Conservation (phyloP, 2,797 vertebrate genomes). For the Myotis vivesi region DNA sequence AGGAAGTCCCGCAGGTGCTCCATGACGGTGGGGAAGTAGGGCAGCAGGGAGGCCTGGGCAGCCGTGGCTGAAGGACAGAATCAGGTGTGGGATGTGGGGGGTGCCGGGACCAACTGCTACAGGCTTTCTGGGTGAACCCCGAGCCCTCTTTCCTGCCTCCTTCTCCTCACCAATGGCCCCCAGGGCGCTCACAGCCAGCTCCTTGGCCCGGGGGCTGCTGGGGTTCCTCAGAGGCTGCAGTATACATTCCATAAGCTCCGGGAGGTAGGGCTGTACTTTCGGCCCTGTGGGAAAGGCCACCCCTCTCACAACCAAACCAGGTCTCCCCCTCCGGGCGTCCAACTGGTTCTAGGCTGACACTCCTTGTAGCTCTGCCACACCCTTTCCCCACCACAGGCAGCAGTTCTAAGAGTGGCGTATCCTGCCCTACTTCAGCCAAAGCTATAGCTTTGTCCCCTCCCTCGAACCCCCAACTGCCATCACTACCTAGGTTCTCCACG, state of each 20-base stretch:
- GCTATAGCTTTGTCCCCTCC: not conserved
- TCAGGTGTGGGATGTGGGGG: constrained; percentile 63
- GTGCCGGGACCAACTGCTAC: accelerated
- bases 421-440: not conserved
- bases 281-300: constrained; percentile 80
- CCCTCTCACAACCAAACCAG: not conserved
- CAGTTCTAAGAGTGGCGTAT: not conserved
- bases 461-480: not conserved
- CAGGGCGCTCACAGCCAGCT: constrained; percentile 90
- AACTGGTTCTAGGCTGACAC: not conserved
- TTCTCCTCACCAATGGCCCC: constrained; percentile 90
- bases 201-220: constrained; percentile 88
- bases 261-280: constrained; percentile 90
- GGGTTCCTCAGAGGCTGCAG: constrained; percentile 86
- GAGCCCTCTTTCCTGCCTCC: not conserved
- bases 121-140: not conserved
- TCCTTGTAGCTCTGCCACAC: not conserved
- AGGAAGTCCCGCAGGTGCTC: constrained; percentile 90
- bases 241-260: constrained; percentile 92
- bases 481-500: constrained; percentile 91
- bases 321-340: not conserved
- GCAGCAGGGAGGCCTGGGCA: constrained; percentile 89
- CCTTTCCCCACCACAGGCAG: not conserved
- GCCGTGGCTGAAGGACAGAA: constrained; percentile 86
- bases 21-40: constrained; percentile 90